Conservation (phyloP, 2,113 vertebrate species). For the Psittacula cyanocephala region DNA sequence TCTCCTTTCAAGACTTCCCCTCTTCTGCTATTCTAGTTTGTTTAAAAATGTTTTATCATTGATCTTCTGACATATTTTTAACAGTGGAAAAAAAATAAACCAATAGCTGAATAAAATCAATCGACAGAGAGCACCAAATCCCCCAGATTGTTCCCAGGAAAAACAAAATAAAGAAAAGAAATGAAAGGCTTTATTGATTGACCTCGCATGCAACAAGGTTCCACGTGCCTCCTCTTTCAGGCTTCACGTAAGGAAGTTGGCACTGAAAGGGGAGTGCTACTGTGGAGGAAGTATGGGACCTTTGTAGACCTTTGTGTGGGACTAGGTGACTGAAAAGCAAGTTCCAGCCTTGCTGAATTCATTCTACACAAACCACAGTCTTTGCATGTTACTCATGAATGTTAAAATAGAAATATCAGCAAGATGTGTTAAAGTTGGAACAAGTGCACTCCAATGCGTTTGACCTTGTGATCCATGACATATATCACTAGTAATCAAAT, state of each 20-base stretch:
- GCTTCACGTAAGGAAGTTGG: neutral
- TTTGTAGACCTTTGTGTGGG: neutral
- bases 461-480: neutral
- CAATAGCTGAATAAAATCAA: neutral
- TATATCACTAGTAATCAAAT: neutral
- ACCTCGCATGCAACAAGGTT: neutral
- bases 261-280: neutral
- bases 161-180: neutral
- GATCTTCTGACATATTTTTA: neutral
- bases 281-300: neutral
- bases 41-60: neutral
- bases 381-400: neutral
- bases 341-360: neutral
- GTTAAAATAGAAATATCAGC: neutral
- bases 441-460: neutral
- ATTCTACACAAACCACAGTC: neutral
- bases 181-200: neutral
- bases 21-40: neutral
- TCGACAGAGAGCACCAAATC: neutral
- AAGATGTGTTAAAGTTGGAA: neutral
- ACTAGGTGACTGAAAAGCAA: neutral
- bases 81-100: neutral
- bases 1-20: neutral
- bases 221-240: rapidly evolving
- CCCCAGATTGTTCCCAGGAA: neutral